These are phyloP conservation scores for Motacilla alba DNA, from an alignment of 2,113 vertebrate species.

Conservation along the genomic window DNA sequence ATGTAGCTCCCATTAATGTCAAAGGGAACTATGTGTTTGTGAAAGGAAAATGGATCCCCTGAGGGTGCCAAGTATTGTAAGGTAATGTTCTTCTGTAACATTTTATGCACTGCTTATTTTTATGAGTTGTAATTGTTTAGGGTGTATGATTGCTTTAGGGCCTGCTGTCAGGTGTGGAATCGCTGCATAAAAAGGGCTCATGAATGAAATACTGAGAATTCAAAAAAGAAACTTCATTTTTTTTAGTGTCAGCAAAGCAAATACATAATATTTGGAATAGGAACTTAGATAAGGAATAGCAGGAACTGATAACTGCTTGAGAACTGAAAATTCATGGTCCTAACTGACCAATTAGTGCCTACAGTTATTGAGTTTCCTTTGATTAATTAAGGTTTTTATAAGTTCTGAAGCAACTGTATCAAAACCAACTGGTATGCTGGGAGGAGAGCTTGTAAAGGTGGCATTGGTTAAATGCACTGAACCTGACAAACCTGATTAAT, in stretches of 20 bases:
- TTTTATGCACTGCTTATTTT: conserved; percentile 67
- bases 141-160: conserved; percentile 33
- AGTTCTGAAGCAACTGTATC: background rate
- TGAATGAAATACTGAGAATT: background rate
- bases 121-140: conserved; percentile 66
- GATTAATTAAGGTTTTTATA: background rate
- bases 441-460: background rate
- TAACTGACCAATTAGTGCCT: background rate
- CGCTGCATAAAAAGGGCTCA: background rate
- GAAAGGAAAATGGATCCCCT: conserved; percentile 29
- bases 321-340: background rate
- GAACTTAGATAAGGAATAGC: background rate
- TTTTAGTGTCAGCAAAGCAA: background rate
- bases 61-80: conserved; percentile 46
- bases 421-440: background rate
- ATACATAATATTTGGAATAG: background rate
- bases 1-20: conserved; percentile 46
- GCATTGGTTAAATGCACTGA: background rate
- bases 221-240: background rate
- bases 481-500: background rate
- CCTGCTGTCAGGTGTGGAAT: conserved; percentile 26
- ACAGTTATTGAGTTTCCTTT: background rate
- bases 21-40: conserved; percentile 39
- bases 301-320: background rate
- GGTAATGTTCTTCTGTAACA: conserved; percentile 44